These are phyloP conservation scores for Cercopithecus mona DNA, from an alignment of 2,113 vertebrate genomes.

Conservation along the genomic window DNA sequence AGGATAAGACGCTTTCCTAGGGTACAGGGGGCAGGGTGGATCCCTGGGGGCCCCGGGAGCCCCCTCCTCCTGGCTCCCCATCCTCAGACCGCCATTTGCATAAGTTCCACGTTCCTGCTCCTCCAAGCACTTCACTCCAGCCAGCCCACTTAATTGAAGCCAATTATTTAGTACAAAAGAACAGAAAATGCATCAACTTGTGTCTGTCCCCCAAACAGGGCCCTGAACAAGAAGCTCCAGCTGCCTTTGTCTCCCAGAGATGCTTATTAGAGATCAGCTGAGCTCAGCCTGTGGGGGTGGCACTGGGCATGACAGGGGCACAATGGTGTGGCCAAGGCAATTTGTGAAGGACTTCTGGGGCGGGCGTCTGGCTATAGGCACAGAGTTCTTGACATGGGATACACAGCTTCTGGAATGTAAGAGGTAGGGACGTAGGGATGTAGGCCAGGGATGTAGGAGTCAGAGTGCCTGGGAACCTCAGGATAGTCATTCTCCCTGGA, in stretches of 20 bases:
- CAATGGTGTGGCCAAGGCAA: neutral
- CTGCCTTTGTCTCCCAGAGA: constrained; percentile 43
- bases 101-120: constrained; percentile 14
- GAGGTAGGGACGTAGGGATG: too few species aligned
- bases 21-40: neutral
- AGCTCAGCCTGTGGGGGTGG: neutral
- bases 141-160: constrained; percentile 74
- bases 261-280: constrained; percentile 67
- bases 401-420: neutral
- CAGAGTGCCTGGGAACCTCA: neutral
- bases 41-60: fast-evolving
- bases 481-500: neutral
- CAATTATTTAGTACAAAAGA: constrained; percentile 72
- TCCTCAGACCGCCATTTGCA: constrained; percentile 22
- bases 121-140: neutral
- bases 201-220: constrained; percentile 49
- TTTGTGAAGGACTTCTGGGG: neutral
- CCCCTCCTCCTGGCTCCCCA: neutral
- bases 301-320: neutral
- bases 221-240: constrained; percentile 11
- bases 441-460: neutral
- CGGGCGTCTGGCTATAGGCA: fast-evolving
- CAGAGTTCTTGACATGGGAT: neutral
- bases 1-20: neutral
- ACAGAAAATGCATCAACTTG: constrained; percentile 26